These are phyloP conservation scores for Sycophila sp. DNA, from an alignment of 1,140 invertebrate genomes.

Conservation along the genomic window DNA sequence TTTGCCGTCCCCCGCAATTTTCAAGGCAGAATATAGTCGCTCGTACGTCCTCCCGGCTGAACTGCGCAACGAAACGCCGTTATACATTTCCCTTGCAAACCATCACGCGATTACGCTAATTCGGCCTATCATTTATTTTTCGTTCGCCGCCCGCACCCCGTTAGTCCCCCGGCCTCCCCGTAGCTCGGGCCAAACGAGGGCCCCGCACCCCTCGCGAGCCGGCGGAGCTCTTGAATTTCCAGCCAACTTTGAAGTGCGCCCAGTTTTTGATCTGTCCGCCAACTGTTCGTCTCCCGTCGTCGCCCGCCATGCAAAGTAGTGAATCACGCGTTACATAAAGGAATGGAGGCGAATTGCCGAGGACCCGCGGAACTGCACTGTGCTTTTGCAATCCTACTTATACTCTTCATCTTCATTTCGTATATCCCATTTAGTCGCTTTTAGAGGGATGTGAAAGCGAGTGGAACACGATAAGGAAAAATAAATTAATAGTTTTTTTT, in stretches of 20 bases:
- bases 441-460: too few species aligned
- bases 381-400: too few species aligned
- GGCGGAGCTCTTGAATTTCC: conserved; percentile 26
- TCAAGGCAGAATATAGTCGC: conserved; percentile 30
- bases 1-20: conserved; percentile 57
- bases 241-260: conserved; percentile 62
- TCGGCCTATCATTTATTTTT: conserved; percentile 64
- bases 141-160: conserved; percentile 44
- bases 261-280: conserved; percentile 65
- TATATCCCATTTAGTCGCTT: too few species aligned
- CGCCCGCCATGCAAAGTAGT: conserved; percentile 59
- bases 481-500: too few species aligned
- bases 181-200: conserved; percentile 47
- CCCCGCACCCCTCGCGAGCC: not conserved
- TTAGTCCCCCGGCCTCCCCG: conserved; percentile 44
- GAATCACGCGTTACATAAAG: conserved; percentile 59
- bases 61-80: conserved; percentile 6
- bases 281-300: conserved; percentile 57
- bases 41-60: too few species aligned
- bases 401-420: too few species aligned
- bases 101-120: conserved; percentile 66
- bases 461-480: too few species aligned
- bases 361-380: too few species aligned
- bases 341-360: conserved; percentile 21
- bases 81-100: conserved; percentile 62